These are phyloP conservation scores for Tetranychus cinnabarinus DNA, from an alignment of 1,140 invertebrate genomes.

Conservation along the genomic window DNA sequence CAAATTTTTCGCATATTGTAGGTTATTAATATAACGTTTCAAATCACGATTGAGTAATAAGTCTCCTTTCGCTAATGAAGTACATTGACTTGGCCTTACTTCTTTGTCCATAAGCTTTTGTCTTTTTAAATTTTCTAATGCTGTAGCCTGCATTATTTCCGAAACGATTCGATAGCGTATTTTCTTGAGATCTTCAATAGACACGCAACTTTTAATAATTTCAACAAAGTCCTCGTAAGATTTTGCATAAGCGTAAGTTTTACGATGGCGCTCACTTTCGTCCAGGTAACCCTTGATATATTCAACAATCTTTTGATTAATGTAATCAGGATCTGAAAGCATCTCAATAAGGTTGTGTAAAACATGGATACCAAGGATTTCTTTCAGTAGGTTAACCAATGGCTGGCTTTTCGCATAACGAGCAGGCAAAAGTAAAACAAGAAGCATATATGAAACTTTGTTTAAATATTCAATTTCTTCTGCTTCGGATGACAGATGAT, in stretches of 20 bases:
- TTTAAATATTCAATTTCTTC: slow-evolving; percentile 54
- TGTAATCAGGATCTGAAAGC: slow-evolving; percentile 66
- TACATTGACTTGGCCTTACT: not conserved
- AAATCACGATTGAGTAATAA: slow-evolving; percentile 27
- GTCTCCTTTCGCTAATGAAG: slow-evolving; percentile 24
- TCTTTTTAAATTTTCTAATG: slow-evolving; percentile 61
- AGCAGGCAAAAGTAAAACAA: slow-evolving; percentile 50
- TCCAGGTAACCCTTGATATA: slow-evolving; percentile 51
- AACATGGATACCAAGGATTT: slow-evolving; percentile 48
- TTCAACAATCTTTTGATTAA: slow-evolving; percentile 59
- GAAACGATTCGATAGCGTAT: slow-evolving; percentile 66
- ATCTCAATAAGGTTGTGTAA: slow-evolving; percentile 55
- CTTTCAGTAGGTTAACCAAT: slow-evolving; percentile 47
- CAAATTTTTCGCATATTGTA: slow-evolving; percentile 44
- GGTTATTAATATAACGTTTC: slow-evolving; percentile 35
- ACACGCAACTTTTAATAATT: slow-evolving; percentile 51
- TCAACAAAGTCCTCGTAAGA: slow-evolving; percentile 70
- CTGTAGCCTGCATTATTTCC: slow-evolving; percentile 78
- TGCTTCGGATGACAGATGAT: slow-evolving; percentile 42
- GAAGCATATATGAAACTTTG: slow-evolving; percentile 50
- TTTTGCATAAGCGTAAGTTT: slow-evolving; percentile 61
- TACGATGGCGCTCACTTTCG: slow-evolving; percentile 45
- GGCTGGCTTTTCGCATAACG: slow-evolving; percentile 45
- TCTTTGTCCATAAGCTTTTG: slow-evolving; percentile 42
- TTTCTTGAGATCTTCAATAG: slow-evolving; percentile 54